Base-by-base conservation (phyloP, 1,140 invertebrate genomes). In the Sweltsa coloradensis region DNA sequence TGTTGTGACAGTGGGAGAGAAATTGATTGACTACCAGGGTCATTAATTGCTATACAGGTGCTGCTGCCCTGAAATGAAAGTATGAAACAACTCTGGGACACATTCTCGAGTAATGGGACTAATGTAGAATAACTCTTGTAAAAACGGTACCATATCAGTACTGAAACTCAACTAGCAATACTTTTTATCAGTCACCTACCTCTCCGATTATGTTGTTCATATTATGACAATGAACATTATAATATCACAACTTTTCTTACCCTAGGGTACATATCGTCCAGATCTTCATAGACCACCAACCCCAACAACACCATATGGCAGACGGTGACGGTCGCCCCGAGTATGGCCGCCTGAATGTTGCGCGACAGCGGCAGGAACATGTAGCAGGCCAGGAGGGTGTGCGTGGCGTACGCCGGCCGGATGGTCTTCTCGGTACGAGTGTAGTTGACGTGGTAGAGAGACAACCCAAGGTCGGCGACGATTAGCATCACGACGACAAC, bases 331-430 rank as follows among this genome's bases (percentile, higher is more conserved):
- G 76, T 58, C 1, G 73, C 39, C 3, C 81, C 84, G 27, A 85
- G 59, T 21, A 80, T 57, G 21, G 79, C 69, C 1, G 79, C 78
- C 42, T 83, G 65, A 40, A 73, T 69, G 57, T 85, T 79, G 54
- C 77, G 74, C 19, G 74, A 72, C 45, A 88, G 70, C 6, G 83
- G 83, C 47, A 89, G 69, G 57, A 88, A 89, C 52, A 87, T 75
- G 57, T 89, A 88, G 45, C 81, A 79, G 1, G 78, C 76, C 34
- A 88, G 68, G 1, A 88, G 63, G 0, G 78, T 72, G 59, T 83
- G 78, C 0, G 81, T 79, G 6, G 75, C 71, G 55, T 80, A 83
- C 1, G 79, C 76, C 24, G 83, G 81, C 48, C 80, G 29, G 6
- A 54, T 49, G 27, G 29, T 50, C 18, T 50, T 53, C n/a, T 51